Evolutionary conservation across 2,888 invertebrate species (phyloP).

Genomic region (Phalera bucephala): DNA sequence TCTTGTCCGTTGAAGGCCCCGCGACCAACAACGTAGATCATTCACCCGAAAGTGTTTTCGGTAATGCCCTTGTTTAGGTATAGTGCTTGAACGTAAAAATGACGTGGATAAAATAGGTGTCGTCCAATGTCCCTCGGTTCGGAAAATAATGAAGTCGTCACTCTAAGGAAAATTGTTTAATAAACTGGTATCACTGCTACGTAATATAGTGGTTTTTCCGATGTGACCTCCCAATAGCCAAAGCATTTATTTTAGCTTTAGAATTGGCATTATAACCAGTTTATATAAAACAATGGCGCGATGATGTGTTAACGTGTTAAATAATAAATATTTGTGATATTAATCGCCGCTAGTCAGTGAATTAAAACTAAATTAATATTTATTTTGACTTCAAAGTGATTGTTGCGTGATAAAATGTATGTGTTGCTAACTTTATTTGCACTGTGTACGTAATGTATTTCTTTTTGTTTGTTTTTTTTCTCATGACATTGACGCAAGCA

Average conservation of each 20-base stretch:
- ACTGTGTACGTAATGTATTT: not conserved
- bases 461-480: too few species aligned
- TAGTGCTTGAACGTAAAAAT: too few species aligned
- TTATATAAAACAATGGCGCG: not conserved
- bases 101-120: too few species aligned
- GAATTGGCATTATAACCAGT: slow-evolving; percentile 8
- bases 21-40: too few species aligned
- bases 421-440: not conserved
- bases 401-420: slow-evolving; percentile 14
- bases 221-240: not conserved
- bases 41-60: too few species aligned
- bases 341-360: slow-evolving; percentile 13
- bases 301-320: slow-evolving; percentile 6
- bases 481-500: too few species aligned
- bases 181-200: slow-evolving; percentile 7
- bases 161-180: not conserved
- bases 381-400: not conserved
- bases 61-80: too few species aligned
- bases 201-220: slow-evolving; percentile 15
- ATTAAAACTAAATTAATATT: too few species aligned
- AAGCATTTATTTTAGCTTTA: not conserved
- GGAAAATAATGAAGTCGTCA: too few species aligned
- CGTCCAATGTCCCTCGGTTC: too few species aligned
- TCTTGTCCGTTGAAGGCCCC: too few species aligned
- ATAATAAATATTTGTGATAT: slow-evolving; percentile 2